Conservation (phyloP, 2,113 vertebrate genomes). For the Lepus americanus region DNA sequence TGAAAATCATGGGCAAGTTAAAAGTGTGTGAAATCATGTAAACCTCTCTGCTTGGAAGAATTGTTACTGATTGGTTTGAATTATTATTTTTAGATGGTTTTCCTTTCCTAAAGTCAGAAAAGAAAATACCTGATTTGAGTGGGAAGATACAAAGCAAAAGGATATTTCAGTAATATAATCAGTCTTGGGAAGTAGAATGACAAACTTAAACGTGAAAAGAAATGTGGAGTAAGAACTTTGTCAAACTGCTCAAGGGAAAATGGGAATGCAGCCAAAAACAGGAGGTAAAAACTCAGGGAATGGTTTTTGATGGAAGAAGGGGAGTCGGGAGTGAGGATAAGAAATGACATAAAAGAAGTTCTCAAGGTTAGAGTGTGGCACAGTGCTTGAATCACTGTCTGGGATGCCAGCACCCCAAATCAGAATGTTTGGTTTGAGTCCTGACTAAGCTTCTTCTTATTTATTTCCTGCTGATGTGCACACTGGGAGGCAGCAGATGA, state of each 20-base stretch:
- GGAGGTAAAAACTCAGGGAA: not conserved
- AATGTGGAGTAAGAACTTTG: not conserved
- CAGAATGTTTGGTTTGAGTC: no score
- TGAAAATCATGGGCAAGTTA: not conserved
- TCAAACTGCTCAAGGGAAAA: not conserved
- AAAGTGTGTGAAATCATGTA: not conserved
- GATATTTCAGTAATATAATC: not conserved
- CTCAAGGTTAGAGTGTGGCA: no score
- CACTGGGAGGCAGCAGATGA: no score
- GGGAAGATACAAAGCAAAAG: not conserved
- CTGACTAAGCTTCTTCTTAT: no score
- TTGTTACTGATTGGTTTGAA: not conserved
- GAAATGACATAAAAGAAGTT: not conserved
- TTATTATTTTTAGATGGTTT: constrained; percentile 1
- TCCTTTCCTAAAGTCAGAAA: not conserved
- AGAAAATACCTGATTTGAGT: not conserved
- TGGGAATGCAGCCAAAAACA: not conserved
- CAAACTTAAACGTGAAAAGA: not conserved
- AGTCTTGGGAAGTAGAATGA: not conserved
- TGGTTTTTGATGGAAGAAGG: not conserved
- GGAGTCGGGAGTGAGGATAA: not conserved
- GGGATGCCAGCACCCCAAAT: no score
- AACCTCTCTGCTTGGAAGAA: not conserved
- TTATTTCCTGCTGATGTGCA: no score
- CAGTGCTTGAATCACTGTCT: no score